phyloP scores from a whole-genome alignment of 2,113 vertebrate genomes.

The Scatophagus argus region DNA sequence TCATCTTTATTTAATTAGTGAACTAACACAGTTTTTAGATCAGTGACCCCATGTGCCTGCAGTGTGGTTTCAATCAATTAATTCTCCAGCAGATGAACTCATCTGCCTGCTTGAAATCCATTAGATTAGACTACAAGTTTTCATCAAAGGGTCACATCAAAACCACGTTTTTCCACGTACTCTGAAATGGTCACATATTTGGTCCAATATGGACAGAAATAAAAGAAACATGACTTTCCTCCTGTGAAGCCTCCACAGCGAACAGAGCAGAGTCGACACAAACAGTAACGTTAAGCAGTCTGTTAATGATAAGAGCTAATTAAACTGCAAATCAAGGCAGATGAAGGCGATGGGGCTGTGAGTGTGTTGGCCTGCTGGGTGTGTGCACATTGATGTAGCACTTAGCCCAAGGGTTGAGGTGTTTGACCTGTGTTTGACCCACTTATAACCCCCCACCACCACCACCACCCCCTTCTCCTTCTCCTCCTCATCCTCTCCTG shows the following conservation, averaged over 20 bases:
- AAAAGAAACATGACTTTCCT: not conserved
- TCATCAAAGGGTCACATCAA: no score
- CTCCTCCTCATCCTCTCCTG: not conserved
- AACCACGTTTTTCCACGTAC: no score
- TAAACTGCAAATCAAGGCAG: constrained; percentile 80
- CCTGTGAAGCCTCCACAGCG: not conserved
- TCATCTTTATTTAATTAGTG: no score
- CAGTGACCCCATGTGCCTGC: not conserved
- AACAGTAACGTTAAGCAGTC: constrained; percentile 2
- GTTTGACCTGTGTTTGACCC: constrained; percentile 86
- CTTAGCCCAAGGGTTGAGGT: constrained; percentile 72
- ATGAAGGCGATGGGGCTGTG: constrained; percentile 67
- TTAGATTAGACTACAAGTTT: not conserved
- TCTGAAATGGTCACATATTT: not conserved
- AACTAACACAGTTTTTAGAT: not conserved
- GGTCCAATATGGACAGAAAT: not conserved
- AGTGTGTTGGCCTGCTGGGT: constrained; percentile 13
- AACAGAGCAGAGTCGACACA: constrained; percentile 5
- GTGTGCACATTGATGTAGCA: constrained; percentile 50
- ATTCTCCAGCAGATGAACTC: not conserved
- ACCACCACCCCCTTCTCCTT: not conserved
- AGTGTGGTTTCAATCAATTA: not conserved
- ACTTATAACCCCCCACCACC: constrained; percentile 15
- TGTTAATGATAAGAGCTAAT: constrained; percentile 48
- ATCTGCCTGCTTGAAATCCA: not conserved